Percentiles rank a stretch among this genome's conserved stretches.
phyloP scores from a whole-genome alignment of 2,888 invertebrate species.

The Apamea epomidion region DNA sequence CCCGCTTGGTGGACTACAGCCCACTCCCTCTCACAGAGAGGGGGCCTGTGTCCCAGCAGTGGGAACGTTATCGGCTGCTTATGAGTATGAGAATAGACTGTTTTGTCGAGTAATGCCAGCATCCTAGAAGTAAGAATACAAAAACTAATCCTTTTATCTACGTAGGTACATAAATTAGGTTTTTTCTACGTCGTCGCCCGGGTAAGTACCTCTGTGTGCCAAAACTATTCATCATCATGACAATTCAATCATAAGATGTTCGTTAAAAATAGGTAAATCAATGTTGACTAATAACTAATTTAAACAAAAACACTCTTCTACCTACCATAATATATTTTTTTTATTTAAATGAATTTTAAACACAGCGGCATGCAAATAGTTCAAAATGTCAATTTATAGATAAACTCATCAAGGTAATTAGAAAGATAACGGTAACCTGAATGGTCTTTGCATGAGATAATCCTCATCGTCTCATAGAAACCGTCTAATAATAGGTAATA shows the following conservation, averaged over 20 bases:
- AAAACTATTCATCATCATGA: neutral
- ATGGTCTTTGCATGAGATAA: conserved; percentile 7
- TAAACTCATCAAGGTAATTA: conserved; percentile 27
- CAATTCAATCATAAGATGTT: neutral
- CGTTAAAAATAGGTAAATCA: neutral
- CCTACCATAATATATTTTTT: neutral
- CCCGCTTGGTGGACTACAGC: no score
- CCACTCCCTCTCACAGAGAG: no score
- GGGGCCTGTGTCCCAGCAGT: no score
- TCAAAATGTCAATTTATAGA: conserved; percentile 37
- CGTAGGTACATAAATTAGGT: no score
- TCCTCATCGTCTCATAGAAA: neutral
- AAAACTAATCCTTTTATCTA: neutral
- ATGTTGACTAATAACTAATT: neutral
- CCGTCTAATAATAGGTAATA: neutral
- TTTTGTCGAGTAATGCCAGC: neutral
- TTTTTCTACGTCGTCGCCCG: neutral
- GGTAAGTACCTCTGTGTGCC: neutral
- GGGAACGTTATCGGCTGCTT: no score
- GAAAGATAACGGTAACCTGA: conserved; percentile 21
- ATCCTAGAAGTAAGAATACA: neutral
- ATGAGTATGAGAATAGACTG: neutral
- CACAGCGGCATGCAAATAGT: conserved; percentile 4
- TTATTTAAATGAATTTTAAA: neutral
- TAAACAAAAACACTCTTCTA: neutral